These are phyloP conservation scores for Porites rus DNA, from an alignment of 92 coral and sea anemone species.

Conservation along the genomic window DNA sequence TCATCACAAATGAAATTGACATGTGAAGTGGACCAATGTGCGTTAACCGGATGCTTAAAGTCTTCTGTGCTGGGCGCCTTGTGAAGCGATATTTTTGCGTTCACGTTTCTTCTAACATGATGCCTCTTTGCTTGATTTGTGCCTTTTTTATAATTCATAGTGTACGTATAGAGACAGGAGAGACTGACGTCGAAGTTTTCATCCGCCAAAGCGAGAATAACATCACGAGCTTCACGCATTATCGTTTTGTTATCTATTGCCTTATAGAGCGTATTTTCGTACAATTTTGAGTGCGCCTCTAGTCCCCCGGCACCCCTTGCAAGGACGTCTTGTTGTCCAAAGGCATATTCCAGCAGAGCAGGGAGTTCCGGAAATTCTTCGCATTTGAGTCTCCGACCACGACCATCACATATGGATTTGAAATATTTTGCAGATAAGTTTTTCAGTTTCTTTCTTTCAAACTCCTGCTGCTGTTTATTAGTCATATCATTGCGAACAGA, in stretches of 20 bases:
- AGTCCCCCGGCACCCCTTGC: slow-evolving; percentile 43
- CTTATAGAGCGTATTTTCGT: slow-evolving; percentile 51
- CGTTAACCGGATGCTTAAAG: slow-evolving; percentile 58
- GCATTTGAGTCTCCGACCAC: slow-evolving; percentile 58
- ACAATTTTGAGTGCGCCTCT: slow-evolving; percentile 64
- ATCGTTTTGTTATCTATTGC: slow-evolving; percentile 50
- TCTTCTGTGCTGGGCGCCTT: slow-evolving; percentile 66
- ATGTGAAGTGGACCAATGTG: slow-evolving; percentile 74
- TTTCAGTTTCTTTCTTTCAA: slow-evolving; percentile 17
- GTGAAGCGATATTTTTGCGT: slow-evolving; percentile 75
- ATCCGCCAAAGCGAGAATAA: slow-evolving; percentile 57
- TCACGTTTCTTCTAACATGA: slow-evolving; percentile 66
- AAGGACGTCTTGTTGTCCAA: slow-evolving; percentile 47
- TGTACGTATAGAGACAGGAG: slow-evolving; percentile 66
- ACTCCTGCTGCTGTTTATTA: slow-evolving; percentile 49
- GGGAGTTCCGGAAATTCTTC: slow-evolving; percentile 61
- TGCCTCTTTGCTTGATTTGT: slow-evolving; percentile 70
- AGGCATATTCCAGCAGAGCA: slow-evolving; percentile 50
- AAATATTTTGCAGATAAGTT: slow-evolving; percentile 19
- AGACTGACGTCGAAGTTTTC: slow-evolving; percentile 50
- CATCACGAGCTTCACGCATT: slow-evolving; percentile 70
- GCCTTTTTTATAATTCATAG: slow-evolving; percentile 63
- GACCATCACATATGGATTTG: slow-evolving; percentile 45
- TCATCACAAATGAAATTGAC: slow-evolving; percentile 69
- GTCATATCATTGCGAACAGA: slow-evolving; percentile 59